Evolutionary conservation across 30 jellyfish, hydroid and myxozoan genomes (phyloP).

Genomic region (Sanderia malayensis): DNA sequence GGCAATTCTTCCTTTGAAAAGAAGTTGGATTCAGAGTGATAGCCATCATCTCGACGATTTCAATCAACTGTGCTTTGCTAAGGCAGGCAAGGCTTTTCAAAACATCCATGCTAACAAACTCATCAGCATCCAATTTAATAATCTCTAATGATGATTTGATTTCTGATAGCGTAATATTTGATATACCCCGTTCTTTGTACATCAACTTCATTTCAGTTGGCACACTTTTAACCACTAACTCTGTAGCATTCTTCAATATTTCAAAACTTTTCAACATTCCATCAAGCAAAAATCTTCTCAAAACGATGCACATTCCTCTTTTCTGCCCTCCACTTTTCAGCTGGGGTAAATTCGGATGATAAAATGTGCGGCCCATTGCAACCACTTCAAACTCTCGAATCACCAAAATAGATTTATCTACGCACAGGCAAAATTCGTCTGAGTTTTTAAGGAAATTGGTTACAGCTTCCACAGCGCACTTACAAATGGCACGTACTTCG

Average conservation of each 20-base stretch:
- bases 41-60: constrained; percentile 13
- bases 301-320: constrained; percentile 25
- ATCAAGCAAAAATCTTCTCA: constrained; percentile 12
- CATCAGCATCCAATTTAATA: neutral
- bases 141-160: constrained; percentile 28
- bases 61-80: constrained; percentile 14
- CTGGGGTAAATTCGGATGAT: constrained; percentile 41
- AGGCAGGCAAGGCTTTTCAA: constrained; percentile 30
- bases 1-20: neutral
- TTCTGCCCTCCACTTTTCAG: constrained; percentile 13
- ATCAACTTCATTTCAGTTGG: constrained; percentile 34
- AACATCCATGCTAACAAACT: constrained; percentile 3
- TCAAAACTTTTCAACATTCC: constrained; percentile 18
- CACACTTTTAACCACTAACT: neutral
- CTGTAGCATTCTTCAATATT: neutral
- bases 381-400: constrained; percentile 52
- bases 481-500: neutral
- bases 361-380: constrained; percentile 43
- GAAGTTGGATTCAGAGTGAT: neutral
- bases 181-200: constrained; percentile 21
- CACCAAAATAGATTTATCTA: constrained; percentile 37
- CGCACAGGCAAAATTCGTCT: constrained; percentile 12
- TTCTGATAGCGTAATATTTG: constrained; percentile 1
- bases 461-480: neutral
- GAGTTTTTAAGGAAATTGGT: neutral